Base-by-base conservation (phyloP, 2,113 vertebrate species). In the Psammodynastes pulverulentus region DNA sequence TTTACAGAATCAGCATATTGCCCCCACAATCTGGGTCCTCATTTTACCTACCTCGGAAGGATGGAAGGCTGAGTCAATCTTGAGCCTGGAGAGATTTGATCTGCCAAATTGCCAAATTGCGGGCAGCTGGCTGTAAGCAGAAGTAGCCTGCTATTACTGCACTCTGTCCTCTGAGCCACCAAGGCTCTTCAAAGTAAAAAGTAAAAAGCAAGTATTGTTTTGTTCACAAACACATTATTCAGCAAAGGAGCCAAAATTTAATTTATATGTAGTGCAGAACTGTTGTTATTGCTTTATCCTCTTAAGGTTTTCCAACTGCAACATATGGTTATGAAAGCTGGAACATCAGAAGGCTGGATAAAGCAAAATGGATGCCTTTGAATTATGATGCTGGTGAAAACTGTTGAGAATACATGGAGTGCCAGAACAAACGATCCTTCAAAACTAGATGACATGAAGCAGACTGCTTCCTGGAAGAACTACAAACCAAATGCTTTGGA, bases 201-300 rank as follows among this genome's bases (percentile, higher is more conserved):
- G 23, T 48, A 21, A 85, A 7, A 0, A 3, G 3, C 79, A 1
- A 17, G 0, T 84, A 88, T 12, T 2, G 10, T 15, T 91, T 53
- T 54, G 8, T 24, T 92, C 24, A 9, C 90, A 93, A 95, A 93
- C 10, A 52, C 1, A 48, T 24, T n/a, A 56, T 54, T 67, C 67
- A 93, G 89, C 62, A 13, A 5, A 87, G 67, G 84, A 89, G 29
- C 2, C 56, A 89, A 90, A 88, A n/a, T 17, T 48, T 86, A 8
- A 58, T n/a, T 62, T 93, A 84, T 92, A 90, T 88, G 26, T 62
- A 67, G 3, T 90, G 53, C 49, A 86, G 3, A 86, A 3, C n/a
- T 79, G 53, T 21, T 91, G 24, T 29, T 62, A 12, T 62, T 62
- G 58, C 10, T 62, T 62, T 62, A 62, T 29, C 58, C 58, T 62